Evolutionary conservation across 53 echinoderm and acorn worm genomes (phyloP).

Genomic region (Paelopatides confundens): DNA sequence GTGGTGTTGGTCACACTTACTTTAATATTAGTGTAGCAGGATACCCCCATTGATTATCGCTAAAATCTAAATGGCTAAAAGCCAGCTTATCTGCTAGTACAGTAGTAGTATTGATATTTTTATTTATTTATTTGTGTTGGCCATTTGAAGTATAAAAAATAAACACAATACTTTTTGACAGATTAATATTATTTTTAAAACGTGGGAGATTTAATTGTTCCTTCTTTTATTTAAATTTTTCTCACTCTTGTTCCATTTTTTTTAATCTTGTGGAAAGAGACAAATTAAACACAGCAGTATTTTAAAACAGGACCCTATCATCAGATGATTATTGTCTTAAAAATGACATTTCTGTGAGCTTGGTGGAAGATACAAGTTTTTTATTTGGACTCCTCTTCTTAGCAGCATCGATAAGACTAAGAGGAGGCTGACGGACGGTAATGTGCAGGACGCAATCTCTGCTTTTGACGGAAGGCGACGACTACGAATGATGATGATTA

Average conservation of each 20-base stretch:
- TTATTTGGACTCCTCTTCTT: neutral
- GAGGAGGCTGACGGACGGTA: neutral
- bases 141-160: too few relatives aligned
- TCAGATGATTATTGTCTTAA: conserved; percentile 23
- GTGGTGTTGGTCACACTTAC: conserved; percentile 43
- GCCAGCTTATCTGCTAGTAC: too few relatives aligned
- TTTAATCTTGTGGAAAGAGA: too few relatives aligned
- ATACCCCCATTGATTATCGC: neutral
- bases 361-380: neutral
- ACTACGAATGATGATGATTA: conserved; percentile 60
- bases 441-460: neutral
- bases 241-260: too few relatives aligned
- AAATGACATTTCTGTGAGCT: conserved; percentile 36
- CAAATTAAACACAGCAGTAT: too few relatives aligned
- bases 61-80: neutral
- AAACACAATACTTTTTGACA: too few relatives aligned
- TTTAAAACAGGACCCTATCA: neutral
- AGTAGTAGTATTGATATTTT: too few relatives aligned
- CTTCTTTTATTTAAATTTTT: too few relatives aligned
- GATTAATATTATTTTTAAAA: too few relatives aligned
- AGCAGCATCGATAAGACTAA: neutral
- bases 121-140: neutral
- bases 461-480: neutral
- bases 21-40: conserved; percentile 35
- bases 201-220: too few relatives aligned